Percentiles rank a stretch among this genome's conserved stretches.
Conservation (phyloP, 2,797 vertebrate genomes). For the Microctenopoma stevenorrisi region DNA sequence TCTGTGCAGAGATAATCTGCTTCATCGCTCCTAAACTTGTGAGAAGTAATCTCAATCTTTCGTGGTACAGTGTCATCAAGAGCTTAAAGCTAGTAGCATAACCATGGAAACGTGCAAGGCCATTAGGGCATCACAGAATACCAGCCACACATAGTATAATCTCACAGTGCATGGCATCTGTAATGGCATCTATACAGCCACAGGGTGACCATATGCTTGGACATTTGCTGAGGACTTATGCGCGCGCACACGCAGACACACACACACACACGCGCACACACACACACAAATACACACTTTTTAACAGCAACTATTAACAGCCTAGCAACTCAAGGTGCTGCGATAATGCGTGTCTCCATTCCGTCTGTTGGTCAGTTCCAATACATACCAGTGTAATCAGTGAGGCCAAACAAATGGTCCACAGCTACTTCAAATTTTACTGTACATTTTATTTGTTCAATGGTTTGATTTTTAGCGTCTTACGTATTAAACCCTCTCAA, state of each 20-base stretch:
- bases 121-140: slow-evolving; percentile 50
- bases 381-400: slow-evolving; percentile 16
- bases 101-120: slow-evolving; percentile 50
- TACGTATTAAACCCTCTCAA: slow-evolving; percentile 17
- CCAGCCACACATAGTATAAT: slow-evolving; percentile 50
- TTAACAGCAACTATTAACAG: slow-evolving; percentile 44
- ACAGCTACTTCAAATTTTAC: slow-evolving; percentile 5
- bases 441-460: background rate
- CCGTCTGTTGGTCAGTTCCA: slow-evolving; percentile 55
- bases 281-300: slow-evolving; percentile 2
- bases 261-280: background rate
- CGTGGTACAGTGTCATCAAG: slow-evolving; percentile 68
- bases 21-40: slow-evolving; percentile 70
- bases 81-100: slow-evolving; percentile 74
- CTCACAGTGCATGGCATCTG: slow-evolving; percentile 32
- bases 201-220: slow-evolving; percentile 76
- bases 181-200: slow-evolving; percentile 71
- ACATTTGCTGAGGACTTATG: slow-evolving; percentile 64
- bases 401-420: background rate
- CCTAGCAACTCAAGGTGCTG: slow-evolving; percentile 65
- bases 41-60: slow-evolving; percentile 76
- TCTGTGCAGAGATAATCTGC: slow-evolving; percentile 71
- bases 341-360: slow-evolving; percentile 46
- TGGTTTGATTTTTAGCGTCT: background rate
- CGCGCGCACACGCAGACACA: slow-evolving; percentile 16